Conservation (phyloP, 2,113 vertebrate genomes). For the Coracopsis vasa region DNA sequence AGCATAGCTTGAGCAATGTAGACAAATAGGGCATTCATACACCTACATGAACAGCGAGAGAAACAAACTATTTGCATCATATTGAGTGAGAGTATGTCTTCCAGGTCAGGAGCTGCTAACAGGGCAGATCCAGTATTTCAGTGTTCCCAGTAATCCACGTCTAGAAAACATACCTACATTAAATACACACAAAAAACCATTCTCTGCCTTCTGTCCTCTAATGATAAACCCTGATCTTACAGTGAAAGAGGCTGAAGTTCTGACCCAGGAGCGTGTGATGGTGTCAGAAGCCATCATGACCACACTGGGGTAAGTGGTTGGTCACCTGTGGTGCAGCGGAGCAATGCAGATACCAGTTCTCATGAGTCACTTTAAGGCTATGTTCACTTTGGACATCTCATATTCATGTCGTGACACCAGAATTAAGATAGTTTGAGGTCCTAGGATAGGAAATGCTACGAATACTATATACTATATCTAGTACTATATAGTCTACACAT, state of each 20-base stretch:
- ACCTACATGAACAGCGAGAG: not conserved
- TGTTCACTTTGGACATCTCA: not conserved
- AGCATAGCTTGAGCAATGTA: not conserved
- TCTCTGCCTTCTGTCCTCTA: not conserved
- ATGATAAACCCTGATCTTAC: slow-evolving; percentile 13
- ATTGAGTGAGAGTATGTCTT: not conserved
- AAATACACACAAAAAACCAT: not conserved
- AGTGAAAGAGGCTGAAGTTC: slow-evolving; percentile 70
- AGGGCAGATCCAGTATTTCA: not conserved
- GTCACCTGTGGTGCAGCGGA: not conserved
- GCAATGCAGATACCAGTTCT: not conserved
- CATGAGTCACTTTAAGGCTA: not conserved
- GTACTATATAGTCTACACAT: not conserved
- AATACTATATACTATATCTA: not conserved
- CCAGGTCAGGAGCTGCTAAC: not conserved
- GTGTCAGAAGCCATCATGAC: slow-evolving; percentile 70
- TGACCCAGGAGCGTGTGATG: slow-evolving; percentile 67
- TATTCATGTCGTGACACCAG: not conserved
- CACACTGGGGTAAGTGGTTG: slow-evolving; percentile 49
- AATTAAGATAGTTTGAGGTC: not conserved
- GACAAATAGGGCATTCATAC: not conserved
- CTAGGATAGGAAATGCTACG: not conserved
- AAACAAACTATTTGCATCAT: not conserved
- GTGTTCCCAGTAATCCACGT: not conserved
- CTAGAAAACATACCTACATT: not conserved